phyloP scores from a whole-genome alignment of 2,113 vertebrate species.

The Erythrolamprus reginae region DNA sequence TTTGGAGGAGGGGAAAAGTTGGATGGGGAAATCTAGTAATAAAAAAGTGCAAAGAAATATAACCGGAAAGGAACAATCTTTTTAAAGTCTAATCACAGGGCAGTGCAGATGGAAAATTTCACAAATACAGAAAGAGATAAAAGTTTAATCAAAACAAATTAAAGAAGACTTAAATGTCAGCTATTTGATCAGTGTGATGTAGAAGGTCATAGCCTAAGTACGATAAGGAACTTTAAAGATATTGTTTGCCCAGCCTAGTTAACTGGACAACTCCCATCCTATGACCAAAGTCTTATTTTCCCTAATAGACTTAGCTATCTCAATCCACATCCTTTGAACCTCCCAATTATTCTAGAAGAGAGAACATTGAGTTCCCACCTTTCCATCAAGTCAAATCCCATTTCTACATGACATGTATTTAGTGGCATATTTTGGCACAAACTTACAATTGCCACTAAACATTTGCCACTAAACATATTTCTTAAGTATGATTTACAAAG shows the following conservation, averaged over 20 bases:
- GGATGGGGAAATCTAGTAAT: not conserved
- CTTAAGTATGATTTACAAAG: not conserved
- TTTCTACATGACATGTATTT: not conserved
- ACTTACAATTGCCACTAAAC: not conserved
- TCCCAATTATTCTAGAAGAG: not conserved
- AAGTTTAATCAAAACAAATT: not conserved
- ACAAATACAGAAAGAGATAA: not conserved
- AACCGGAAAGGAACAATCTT: not conserved
- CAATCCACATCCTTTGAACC: constrained; percentile 9
- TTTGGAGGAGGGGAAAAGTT: not conserved
- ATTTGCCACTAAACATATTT: not conserved
- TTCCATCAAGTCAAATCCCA: not conserved
- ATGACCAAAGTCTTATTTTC: not conserved
- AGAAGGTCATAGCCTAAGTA: not conserved
- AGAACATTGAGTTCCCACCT: not conserved
- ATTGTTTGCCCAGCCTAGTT: not conserved
- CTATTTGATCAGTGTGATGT: not conserved
- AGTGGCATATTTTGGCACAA: not conserved
- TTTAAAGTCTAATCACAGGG: not conserved
- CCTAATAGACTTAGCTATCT: not conserved
- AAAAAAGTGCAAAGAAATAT: not conserved
- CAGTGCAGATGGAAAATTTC: not conserved
- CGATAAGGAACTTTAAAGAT: constrained; percentile 8
- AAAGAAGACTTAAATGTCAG: not conserved
- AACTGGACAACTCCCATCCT: constrained; percentile 24